Base-by-base conservation (phyloP, 2,797 vertebrate genomes). In the Perdix hodgsoniae region DNA sequence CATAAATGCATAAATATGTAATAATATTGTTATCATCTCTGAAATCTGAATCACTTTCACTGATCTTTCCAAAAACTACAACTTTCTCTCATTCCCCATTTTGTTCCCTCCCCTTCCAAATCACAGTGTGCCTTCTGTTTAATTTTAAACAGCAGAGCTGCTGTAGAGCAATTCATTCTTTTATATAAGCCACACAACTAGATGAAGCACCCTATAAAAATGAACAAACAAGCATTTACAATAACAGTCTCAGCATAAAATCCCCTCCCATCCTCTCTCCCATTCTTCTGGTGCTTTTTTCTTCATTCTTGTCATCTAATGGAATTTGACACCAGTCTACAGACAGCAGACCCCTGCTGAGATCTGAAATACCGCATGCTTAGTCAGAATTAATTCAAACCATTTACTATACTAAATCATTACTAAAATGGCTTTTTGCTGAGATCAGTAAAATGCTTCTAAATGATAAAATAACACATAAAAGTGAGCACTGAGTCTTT, bases 241-340 rank as follows among this genome's bases (percentile, higher is more conserved):
- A 83, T 47, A 59, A 7, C 44, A 71, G 24, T 27, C 91, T 87
- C 60, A 84, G 35, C 47, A 56, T 24, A 88, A 88, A 86, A 59
- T 57, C 49, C 75, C 78, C 65, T 77, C 85, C 65, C 17, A 14
- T 47, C 12, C 16, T 73, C 54, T 16, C 33, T 39, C n/a, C 72
- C 37, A 45, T 64, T 92, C 44, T 69, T 90, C n/a, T 61, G 27
- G 60, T 14, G 47, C 1, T 63, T 81, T 69, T 66, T 63, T 40
- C 37, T 75, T 61, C 59, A 76, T 67, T 71, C 16, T 87, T 77
- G 82, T 23, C 16, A 26, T 33, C 50, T 56, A 47, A 35, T 42
- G n/a, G 44, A 85, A 95, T 93, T 90, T 83, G 70, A 79, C 33
- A 80, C n/a, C n/a, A 83, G 40, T 29, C 50, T 85, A 22, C 57